Percentiles rank a stretch among this genome's conserved stretches.
Evolutionary conservation across 2,113 vertebrate species (phyloP).

Genomic region (Triplophysa siluroides): DNA sequence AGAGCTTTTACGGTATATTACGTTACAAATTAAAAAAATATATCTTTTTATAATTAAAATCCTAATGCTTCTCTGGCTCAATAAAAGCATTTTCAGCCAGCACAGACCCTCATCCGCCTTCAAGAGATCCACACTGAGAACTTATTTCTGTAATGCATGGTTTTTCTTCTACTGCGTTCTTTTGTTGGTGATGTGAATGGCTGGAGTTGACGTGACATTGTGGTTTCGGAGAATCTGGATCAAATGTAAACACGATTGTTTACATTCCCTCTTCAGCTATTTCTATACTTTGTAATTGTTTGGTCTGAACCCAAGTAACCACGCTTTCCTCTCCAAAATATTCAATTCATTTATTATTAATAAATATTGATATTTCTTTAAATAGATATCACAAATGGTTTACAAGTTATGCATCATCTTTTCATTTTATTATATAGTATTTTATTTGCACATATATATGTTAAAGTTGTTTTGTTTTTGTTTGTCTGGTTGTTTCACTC

Average conservation of each 20-base stretch:
- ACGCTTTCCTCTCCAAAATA: too few relatives aligned
- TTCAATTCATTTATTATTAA: too few relatives aligned
- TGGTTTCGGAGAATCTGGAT: neutral
- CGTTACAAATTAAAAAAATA: too few relatives aligned
- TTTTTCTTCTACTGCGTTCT: conserved; percentile 2
- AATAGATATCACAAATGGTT: too few relatives aligned
- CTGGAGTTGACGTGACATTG: neutral
- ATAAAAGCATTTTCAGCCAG: conserved; percentile 72
- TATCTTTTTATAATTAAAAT: neutral
- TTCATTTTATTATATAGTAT: too few relatives aligned
- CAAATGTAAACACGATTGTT: neutral
- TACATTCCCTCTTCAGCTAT: neutral
- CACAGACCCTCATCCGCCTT: conserved; percentile 37
- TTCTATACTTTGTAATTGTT: neutral
- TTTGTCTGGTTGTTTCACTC: conserved; percentile 32
- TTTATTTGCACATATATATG: too few relatives aligned
- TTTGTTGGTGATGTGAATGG: neutral
- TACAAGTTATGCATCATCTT: too few relatives aligned
- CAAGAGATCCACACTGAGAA: neutral
- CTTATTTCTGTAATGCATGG: conserved; percentile 15
- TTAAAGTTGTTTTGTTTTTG: neutral
- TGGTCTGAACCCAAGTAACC: too few relatives aligned
- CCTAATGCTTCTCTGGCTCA: conserved; percentile 63
- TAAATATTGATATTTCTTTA: too few relatives aligned
- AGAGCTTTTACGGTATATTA: too few relatives aligned